phyloP scores from a whole-genome alignment of 2,888 invertebrate genomes.

The Sinohyriopsis cumingii region DNA sequence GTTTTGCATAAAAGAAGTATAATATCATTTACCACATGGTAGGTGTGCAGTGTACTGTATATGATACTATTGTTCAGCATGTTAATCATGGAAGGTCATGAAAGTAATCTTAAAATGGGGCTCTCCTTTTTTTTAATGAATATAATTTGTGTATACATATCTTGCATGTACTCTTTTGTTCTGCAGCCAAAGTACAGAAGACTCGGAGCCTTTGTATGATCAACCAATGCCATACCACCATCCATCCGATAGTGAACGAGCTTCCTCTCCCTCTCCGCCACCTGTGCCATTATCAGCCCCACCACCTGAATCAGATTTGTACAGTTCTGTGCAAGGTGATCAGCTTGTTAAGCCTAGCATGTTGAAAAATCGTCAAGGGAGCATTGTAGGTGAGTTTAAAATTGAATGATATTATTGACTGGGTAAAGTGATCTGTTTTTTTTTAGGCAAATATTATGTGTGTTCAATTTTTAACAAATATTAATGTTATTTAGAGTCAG shows the following conservation, averaged over 20 bases:
- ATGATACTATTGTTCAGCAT: too few relatives aligned
- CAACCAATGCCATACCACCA: constrained; percentile 73
- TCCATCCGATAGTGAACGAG: constrained; percentile 61
- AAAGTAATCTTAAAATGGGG: too few relatives aligned
- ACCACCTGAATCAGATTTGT: constrained; percentile 37
- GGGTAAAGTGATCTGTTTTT: not conserved
- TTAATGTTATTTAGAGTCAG: too few relatives aligned
- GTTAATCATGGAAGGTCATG: too few relatives aligned
- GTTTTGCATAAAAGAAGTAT: too few relatives aligned
- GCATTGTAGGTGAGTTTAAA: constrained; percentile 75
- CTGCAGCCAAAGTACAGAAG: constrained; percentile 64
- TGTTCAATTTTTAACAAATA: too few relatives aligned
- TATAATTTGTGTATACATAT: too few relatives aligned
- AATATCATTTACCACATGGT: too few relatives aligned
- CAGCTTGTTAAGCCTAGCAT: constrained; percentile 73
- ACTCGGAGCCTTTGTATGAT: constrained; percentile 76
- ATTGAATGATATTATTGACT: constrained; percentile 4
- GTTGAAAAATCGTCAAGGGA: constrained; percentile 71
- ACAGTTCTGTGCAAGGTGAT: constrained; percentile 73
- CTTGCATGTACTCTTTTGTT: not conserved
- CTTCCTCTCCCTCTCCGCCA: constrained; percentile 71
- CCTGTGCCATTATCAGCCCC: constrained; percentile 58
- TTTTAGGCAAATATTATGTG: too few relatives aligned
- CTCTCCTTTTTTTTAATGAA: too few relatives aligned
- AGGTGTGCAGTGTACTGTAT: too few relatives aligned